These are phyloP conservation scores for Lagocephalus sceleratus DNA, from an alignment of 2,797 vertebrate genomes.

Conservation along the genomic window DNA sequence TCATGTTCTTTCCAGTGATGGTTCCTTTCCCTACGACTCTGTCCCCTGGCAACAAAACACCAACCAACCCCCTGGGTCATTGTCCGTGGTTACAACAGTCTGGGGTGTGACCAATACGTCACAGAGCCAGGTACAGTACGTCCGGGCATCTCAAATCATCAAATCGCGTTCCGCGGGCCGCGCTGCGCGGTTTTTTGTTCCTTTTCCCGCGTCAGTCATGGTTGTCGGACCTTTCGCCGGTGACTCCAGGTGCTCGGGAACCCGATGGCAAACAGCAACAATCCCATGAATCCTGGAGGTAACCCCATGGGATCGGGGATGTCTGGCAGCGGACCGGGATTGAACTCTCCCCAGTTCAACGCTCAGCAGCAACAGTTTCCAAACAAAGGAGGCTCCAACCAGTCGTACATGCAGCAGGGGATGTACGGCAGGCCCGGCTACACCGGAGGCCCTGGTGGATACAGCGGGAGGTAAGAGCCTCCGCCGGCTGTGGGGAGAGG, in stretches of 20 bases:
- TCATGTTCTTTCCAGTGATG: conserved; percentile 85
- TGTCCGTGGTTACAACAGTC: conserved; percentile 98
- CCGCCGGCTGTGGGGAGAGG: too few relatives aligned
- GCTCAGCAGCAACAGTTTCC: conserved; percentile 96
- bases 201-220: conserved; percentile 6
- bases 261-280: conserved; percentile 96
- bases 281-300: conserved; percentile 95
- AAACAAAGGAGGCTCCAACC: conserved; percentile 90
- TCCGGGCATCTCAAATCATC: conserved; percentile 10
- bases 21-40: conserved; percentile 97
- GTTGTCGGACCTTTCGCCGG: conserved; percentile 9
- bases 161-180: not conserved
- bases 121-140: conserved; percentile 92
- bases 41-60: conserved; percentile 99
- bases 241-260: conserved; percentile 89
- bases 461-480: conserved; percentile 85
- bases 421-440: conserved; percentile 95
- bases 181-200: not conserved
- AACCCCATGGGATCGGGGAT: conserved; percentile 95
- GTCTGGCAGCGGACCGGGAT: conserved; percentile 88
- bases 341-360: conserved; percentile 93
- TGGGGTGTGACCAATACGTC: conserved; percentile 99
- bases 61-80: conserved; percentile 95
- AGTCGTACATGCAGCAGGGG: conserved; percentile 92
- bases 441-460: conserved; percentile 88